Base-by-base conservation (phyloP, 2,797 vertebrate species). In the Pseudochaenichthys georgianus region DNA sequence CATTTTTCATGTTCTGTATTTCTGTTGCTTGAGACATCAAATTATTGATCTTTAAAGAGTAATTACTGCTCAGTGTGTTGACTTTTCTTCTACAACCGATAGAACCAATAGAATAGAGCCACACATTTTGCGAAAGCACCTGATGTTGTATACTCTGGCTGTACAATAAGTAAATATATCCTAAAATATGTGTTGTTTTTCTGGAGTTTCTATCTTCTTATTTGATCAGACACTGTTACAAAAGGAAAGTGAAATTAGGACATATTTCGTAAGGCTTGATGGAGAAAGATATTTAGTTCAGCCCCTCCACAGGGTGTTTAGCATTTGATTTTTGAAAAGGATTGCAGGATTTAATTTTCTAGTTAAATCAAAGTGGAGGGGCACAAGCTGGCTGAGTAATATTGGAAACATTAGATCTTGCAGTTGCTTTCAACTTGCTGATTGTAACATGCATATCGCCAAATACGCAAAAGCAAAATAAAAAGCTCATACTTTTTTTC, bases 21-120 rank as follows among this genome's bases (percentile, higher is more conserved):
- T 66, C 9, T 65, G 4, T 57, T 80, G 55, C 21, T 48, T 23
- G n/a, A 80, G 47, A 81, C 68, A 62, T 63, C 12, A 63, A 67
- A 6, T 68, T 68, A 60, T 42, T 60, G 12, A 28, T 59, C 15
- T 57, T 4, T 55, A 58, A 74, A 72, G 71, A 41, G 48, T 3
- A 16, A 38, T 53, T 15, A 38, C 62, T 19, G 11, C 47, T 68
- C 17, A 23, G 9, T 38, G 38, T 52, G 42, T 58, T 28, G 28
- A 28, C 28, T 28, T 28, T 28, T 28, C 28, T 28, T 66, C 58
- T 67, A 23, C 21, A n/a, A 42, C 9, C 1, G 2, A 52, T 42
- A 52, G 15, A 68, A 59, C 13, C 43, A 54, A 46, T n/a, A 31
- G 19, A 74, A 43, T 10, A 45, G 1, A 53, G 12, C 10, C 17